Evolutionary conservation across 2,113 vertebrate genomes (phyloP).

Genomic region (Cyphotilapia sp.): DNA sequence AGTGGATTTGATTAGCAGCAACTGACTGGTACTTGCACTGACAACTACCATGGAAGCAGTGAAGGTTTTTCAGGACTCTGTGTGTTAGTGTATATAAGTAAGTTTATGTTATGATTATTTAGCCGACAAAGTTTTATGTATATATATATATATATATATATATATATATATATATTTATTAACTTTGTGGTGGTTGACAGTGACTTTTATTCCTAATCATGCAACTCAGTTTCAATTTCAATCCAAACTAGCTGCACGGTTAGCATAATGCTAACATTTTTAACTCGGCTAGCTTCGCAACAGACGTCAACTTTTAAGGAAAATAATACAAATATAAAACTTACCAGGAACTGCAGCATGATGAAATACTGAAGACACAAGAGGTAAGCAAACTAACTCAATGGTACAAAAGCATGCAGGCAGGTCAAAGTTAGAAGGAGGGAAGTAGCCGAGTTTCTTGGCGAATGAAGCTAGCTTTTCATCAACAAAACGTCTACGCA

Average conservation of each 20-base stretch:
- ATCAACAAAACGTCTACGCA: neutral
- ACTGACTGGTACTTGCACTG: neutral
- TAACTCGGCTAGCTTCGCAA: neutral
- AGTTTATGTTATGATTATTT: neutral
- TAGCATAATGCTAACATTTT: neutral
- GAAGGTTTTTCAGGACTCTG: neutral
- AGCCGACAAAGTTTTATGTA: neutral
- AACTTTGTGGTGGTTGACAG: neutral
- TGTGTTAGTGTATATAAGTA: neutral
- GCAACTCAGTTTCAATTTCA: neutral
- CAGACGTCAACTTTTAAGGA: neutral
- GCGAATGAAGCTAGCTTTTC: neutral
- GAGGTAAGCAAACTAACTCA: neutral
- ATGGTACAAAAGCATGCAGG: neutral
- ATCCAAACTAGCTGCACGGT: neutral
- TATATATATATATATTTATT: neutral
- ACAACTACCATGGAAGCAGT: neutral
- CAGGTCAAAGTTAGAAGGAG: neutral
- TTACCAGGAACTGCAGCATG: constrained; percentile 76
- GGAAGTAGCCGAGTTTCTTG: neutral
- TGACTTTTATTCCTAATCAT: neutral
- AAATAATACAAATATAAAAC: constrained; percentile 12
- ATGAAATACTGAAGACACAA: neutral
- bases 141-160: neutral
- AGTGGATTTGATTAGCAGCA: neutral